Percentiles rank a stretch among this genome's conserved stretches.
Conservation (phyloP, 2,797 vertebrate genomes). For the Danio albolineatus region DNA sequence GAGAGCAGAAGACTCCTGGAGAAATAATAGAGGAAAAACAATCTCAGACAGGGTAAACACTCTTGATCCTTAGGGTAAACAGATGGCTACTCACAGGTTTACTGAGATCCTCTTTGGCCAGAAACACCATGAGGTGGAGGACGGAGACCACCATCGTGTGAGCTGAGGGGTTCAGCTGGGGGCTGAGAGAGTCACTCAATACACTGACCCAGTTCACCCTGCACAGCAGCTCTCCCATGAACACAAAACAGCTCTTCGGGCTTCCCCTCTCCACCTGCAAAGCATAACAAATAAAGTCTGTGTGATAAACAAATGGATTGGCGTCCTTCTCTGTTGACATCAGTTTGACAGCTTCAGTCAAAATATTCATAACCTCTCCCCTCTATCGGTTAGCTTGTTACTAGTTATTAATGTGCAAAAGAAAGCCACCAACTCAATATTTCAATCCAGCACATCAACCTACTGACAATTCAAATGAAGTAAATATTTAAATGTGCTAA, state of each 20-base stretch:
- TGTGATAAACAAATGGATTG: no score
- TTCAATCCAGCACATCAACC: no score
- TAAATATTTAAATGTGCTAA: no score
- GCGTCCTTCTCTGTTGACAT: no score
- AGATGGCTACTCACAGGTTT: slow-evolving; percentile 77
- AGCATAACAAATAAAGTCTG: background rate
- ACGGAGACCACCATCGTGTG: slow-evolving; percentile 91
- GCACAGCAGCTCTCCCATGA: slow-evolving; percentile 91
- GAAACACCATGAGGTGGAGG: slow-evolving; percentile 91
- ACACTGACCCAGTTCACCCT: slow-evolving; percentile 97
- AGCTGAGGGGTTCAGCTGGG: slow-evolving; percentile 73
- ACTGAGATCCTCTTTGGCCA: slow-evolving; percentile 90
- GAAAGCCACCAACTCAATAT: no score
- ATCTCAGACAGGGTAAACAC: background rate
- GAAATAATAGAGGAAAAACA: slow-evolving; percentile 7
- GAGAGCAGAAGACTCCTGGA: slow-evolving; percentile 88
- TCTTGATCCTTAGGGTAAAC: background rate
- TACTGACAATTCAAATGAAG: no score
- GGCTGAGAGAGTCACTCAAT: slow-evolving; percentile 86
- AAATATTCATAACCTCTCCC: no score
- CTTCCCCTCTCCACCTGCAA: slow-evolving; percentile 94
- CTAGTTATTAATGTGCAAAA: no score
- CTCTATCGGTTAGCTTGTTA: no score
- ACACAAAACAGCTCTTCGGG: slow-evolving; percentile 96
- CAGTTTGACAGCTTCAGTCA: no score